These are phyloP conservation scores for Abrostola triplasia DNA, from an alignment of 2,888 invertebrate species.

Conservation along the genomic window DNA sequence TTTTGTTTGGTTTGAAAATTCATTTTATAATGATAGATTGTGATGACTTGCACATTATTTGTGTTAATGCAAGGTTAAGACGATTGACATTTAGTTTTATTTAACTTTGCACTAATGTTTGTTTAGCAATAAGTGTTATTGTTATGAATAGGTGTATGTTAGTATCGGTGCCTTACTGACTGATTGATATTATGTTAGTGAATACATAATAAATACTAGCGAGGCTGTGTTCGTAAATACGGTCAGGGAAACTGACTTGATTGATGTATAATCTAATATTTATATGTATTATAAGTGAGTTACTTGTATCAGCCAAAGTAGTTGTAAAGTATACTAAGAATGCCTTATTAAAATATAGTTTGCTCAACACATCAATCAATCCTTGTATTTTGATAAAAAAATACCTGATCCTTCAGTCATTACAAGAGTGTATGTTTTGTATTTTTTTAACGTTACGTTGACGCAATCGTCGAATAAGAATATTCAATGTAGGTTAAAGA, in stretches of 20 bases:
- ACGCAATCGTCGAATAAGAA: background rate
- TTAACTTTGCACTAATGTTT: constrained; percentile 5
- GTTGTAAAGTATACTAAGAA: too few species aligned
- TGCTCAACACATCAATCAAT: too few species aligned
- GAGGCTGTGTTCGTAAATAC: constrained; percentile 29
- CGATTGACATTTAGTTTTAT: constrained; percentile 1
- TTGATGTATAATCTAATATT: constrained; percentile 2
- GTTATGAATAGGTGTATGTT: constrained; percentile 16
- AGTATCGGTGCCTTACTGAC: constrained; percentile 7
- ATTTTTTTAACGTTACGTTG: background rate
- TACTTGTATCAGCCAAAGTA: too few species aligned
- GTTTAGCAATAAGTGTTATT: constrained; percentile 22
- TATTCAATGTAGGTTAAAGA: background rate
- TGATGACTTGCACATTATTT: constrained; percentile 24
- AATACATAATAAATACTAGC: constrained; percentile 13
- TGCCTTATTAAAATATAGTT: too few species aligned
- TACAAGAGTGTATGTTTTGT: too few species aligned
- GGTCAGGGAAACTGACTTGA: constrained; percentile 1
- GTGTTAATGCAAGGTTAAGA: constrained; percentile 19
- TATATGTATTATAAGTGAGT: background rate
- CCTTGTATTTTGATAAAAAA: too few species aligned
- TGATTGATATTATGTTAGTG: constrained; percentile 12
- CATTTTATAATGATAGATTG: constrained; percentile 17
- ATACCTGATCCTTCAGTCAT: too few species aligned
- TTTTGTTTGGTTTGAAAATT: background rate